Conservation (phyloP, 2,888 invertebrate species). For the Drosophila buzzatii region DNA sequence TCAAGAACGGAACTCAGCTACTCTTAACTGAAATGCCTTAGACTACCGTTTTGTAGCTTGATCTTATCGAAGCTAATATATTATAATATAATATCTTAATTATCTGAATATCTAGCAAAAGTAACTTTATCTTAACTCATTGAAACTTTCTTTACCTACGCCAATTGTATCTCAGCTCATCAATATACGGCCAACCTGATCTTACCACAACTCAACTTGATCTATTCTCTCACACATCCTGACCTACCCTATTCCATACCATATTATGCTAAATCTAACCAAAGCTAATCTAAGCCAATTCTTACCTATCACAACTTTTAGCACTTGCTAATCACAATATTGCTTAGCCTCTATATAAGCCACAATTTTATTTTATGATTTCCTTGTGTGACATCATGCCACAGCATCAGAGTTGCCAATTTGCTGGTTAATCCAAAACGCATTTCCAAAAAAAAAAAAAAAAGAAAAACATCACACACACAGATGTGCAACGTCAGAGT, state of each 20-base stretch:
- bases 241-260: background rate
- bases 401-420: conserved; percentile 31
- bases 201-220: background rate
- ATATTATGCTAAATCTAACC: background rate
- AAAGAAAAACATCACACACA: background rate
- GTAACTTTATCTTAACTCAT: no score
- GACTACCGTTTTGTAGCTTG: no score
- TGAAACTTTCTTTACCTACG: no score
- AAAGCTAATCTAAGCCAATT: background rate
- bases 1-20: no score
- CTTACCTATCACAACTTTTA: background rate
- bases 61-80: no score
- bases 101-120: no score
- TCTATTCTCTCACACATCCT: background rate
- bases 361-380: conserved; percentile 1
- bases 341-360: background rate
- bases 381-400: conserved; percentile 21
- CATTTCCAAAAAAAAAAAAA: conserved; percentile 55
- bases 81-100: no score
- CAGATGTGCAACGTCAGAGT: conserved; percentile 64
- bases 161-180: background rate
- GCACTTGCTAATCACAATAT: background rate
- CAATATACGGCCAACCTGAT: background rate
- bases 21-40: no score
- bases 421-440: conserved; percentile 54